Evolutionary conservation across 2,113 vertebrate genomes (phyloP), one percentile per base, ranked within the genome.

Genomic region (Ceyx cyanopectus): DNA sequence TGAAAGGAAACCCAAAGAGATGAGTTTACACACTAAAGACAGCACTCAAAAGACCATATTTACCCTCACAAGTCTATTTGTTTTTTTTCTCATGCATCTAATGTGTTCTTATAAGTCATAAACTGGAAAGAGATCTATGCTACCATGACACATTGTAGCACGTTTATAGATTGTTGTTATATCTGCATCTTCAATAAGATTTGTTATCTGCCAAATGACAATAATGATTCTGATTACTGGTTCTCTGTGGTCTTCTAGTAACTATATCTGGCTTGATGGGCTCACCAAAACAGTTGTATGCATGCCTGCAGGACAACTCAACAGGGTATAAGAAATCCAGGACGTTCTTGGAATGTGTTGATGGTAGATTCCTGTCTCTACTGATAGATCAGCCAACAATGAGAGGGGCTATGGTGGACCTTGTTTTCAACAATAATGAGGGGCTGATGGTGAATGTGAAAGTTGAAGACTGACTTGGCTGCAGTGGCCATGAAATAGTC

Each of bases 1-100:
- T n/a, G 24, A 50, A 26, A 56, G 13, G 34, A 60, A 60, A 6
- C 34, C 29, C 41, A 27, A 32, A 41, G 9, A 45, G 3, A 12
- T 41, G 40, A 12, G 13, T 69, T 85, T 92, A 34, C 5, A 3
- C 7, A 40, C 7, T 0, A 0, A n/a, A 40, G 24, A n/a, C 0
- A 1, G 41, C 18, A 19, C 21, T 62, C 19, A 3, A 51, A 34
- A 50, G 11, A 50, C 4, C 0, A 0, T n/a, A 11, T 81, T 70
- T 81, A 13, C 62, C 29, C 16, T 58, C 23, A 29, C 15, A 29
- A 30, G 14, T 22, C 27, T 5, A 2, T 89, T 46, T 14, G 3
- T 4, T 43, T 37, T 21, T 45, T 40, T 76, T 7, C 24, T 29
- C 22, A 27, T n/a, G 30, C 18, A 27, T 27, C 14, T 30, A 45